Evolutionary conservation across 2,888 invertebrate genomes (phyloP).

Genomic region (Trypoxylon attenuatum): DNA sequence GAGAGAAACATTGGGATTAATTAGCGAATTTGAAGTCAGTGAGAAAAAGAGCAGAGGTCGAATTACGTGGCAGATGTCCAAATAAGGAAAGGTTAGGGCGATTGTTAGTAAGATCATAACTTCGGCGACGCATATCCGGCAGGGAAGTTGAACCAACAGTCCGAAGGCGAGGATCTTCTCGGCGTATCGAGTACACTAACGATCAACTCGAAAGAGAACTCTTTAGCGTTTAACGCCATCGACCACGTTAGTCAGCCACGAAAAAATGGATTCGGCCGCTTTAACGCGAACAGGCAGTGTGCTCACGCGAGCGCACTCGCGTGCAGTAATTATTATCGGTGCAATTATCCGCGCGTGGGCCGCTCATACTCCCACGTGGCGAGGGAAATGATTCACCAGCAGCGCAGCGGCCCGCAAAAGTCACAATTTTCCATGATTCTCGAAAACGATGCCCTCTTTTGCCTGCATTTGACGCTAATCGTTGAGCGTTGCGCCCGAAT

Average conservation of each 20-base stretch:
- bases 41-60: no score
- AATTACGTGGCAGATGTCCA: no score
- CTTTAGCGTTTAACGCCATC: not conserved
- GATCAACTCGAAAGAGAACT: slow-evolving; percentile 40
- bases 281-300: not conserved
- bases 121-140: slow-evolving; percentile 63
- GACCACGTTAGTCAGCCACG: not conserved
- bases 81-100: no score
- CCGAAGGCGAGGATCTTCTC: slow-evolving; percentile 46
- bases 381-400: not conserved
- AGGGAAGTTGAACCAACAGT: slow-evolving; percentile 47
- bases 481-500: not conserved
- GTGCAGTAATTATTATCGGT: not conserved
- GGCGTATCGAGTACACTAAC: slow-evolving; percentile 57
- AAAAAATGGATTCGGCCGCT: not conserved
- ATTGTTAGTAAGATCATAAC: slow-evolving; percentile 43
- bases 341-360: not conserved
- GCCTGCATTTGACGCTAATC: no score
- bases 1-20: no score
- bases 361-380: not conserved
- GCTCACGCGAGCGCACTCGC: not conserved
- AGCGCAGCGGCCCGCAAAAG: no score
- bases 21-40: no score
- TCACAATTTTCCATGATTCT: slow-evolving; percentile 54
- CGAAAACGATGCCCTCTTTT: slow-evolving; percentile 35